These are phyloP conservation scores for Cryptoblepharus egeriae DNA, from an alignment of 2,797 vertebrate genomes.

Conservation along the genomic window DNA sequence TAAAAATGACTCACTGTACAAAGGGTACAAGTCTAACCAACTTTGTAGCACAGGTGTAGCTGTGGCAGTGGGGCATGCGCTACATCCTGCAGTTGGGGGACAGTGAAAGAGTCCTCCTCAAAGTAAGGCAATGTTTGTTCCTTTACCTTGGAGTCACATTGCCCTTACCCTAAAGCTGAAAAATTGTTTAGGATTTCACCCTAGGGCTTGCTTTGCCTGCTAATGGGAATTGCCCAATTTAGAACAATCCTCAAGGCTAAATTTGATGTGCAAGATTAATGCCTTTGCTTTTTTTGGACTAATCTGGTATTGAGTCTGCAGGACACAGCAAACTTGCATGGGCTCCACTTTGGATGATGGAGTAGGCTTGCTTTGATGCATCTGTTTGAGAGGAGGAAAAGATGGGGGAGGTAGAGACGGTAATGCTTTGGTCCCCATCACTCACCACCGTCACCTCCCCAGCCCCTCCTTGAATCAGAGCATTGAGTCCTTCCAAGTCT, in stretches of 20 bases:
- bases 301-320: constrained; percentile 79
- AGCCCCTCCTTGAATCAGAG: constrained; percentile 90
- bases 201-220: background rate
- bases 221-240: background rate
- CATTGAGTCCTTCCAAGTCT: constrained; percentile 91
- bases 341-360: constrained; percentile 74
- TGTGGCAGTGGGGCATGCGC: too few species aligned
- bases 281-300: background rate
- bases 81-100: too few species aligned
- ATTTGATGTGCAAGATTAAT: background rate
- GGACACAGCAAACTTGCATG: constrained; percentile 78
- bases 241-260: accelerated
- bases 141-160: too few species aligned
- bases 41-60: too few species aligned
- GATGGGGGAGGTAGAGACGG: constrained; percentile 66
- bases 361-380: constrained; percentile 76
- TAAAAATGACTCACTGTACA: background rate
- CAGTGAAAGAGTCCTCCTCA: too few species aligned
- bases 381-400: constrained; percentile 73
- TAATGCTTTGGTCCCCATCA: constrained; percentile 75
- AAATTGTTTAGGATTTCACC: too few species aligned
- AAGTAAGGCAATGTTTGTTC: too few species aligned
- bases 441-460: constrained; percentile 92
- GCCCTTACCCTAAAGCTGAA: too few species aligned
- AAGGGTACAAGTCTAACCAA: too few species aligned